Evolutionary conservation across 2,113 vertebrate genomes (phyloP).

Genomic region (Cryptomyrus ogoouensis): DNA sequence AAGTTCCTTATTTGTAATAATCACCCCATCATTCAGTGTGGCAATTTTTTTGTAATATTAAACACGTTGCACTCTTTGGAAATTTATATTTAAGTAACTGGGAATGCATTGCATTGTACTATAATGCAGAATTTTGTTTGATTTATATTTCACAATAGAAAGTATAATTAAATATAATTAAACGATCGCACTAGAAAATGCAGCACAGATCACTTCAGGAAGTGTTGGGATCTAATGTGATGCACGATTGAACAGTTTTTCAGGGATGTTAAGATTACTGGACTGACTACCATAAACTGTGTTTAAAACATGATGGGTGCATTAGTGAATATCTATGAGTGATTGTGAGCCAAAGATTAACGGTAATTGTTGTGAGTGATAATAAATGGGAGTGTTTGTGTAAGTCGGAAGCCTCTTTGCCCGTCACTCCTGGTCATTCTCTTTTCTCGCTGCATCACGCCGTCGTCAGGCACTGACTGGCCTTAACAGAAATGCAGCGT

Average conservation of each 20-base stretch:
- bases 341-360: background rate
- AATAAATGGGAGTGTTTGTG: background rate
- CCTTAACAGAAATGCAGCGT: background rate
- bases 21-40: background rate
- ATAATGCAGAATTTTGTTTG: constrained; percentile 5
- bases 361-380: background rate
- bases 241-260: background rate
- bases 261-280: background rate
- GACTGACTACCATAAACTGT: background rate
- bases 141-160: background rate
- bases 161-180: background rate
- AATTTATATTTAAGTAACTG: constrained; percentile 27
- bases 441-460: background rate
- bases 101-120: background rate
- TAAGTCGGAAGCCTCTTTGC: background rate
- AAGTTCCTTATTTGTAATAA: background rate
- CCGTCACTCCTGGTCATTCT: background rate
- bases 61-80: constrained; percentile 22
- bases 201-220: background rate
- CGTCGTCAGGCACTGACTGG: background rate
- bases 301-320: background rate
- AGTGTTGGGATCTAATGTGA: background rate
- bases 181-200: background rate
- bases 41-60: constrained; percentile 8
- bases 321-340: background rate